Base-by-base conservation (phyloP, 2,888 invertebrate species). In the Dendrolimus houi region DNA sequence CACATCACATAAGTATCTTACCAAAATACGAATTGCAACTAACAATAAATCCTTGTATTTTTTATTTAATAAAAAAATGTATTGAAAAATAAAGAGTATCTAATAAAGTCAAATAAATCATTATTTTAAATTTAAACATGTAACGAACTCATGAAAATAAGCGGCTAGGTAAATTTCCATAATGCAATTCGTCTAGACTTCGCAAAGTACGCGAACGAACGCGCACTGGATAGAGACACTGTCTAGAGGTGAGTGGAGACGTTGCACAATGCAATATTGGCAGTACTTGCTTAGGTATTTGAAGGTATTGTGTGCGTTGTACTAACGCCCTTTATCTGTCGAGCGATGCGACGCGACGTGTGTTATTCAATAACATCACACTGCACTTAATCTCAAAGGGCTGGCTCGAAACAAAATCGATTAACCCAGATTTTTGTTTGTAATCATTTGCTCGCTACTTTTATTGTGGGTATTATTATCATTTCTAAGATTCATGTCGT, bases 171-270 rank as follows among this genome's bases (percentile, higher is more conserved):
- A 76, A 75, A 86, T 87, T 87, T 80, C 79, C 85, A 87, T 89
- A 88, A 87, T 88, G 84, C 87, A 87, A 87, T 87, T 86, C 87
- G 87, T 87, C 87, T 87, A 88, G 87, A 86, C 87, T 76, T 79
- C 83, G 78, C 81, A 71, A 76, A 81, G 82, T 82, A 79, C 74
- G 77, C 77, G 72, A 72, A 74, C 67, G 68, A 68, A 70, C 76
- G 77, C 75, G 72, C 71, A 68, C 70, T 72, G 69, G 65, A 65
- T 70, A 76, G 72, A 70, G 71, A 73, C 70, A 61, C 67, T 69
- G 85, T 83, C 85, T 87, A 72, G 78, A 87, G 87, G 87, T 87
- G 86, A 87, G 75, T 59, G 68, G 68, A 78, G 77, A 74, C 74
- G 70, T 64, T 79, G 75, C 76, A 74, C 64, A 66, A 68, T 70